A percentile compares a stretch with the other conserved stretches of the same genome.
These are phyloP conservation scores for Myotis pilosus DNA, from an alignment of 2,797 vertebrate genomes.

Conservation along the genomic window DNA sequence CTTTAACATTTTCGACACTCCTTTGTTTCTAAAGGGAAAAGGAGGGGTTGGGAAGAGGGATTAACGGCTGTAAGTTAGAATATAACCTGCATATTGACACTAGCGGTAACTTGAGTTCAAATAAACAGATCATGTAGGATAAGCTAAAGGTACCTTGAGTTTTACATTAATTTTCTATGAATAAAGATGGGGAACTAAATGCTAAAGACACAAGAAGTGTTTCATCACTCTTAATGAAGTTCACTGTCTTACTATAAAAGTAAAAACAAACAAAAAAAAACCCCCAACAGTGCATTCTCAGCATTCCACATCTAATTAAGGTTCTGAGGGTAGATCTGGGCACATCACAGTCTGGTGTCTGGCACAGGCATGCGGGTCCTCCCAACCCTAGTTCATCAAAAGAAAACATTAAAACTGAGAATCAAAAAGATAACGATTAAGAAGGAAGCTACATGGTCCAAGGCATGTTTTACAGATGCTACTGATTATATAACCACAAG, in stretches of 20 bases:
- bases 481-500: slow-evolving; percentile 48
- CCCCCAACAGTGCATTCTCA: slow-evolving; percentile 83
- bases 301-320: slow-evolving; percentile 91
- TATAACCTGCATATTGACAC: background rate
- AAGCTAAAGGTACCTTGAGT: slow-evolving; percentile 44
- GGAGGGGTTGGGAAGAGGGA: slow-evolving; percentile 54
- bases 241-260: slow-evolving; percentile 86
- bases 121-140: background rate
- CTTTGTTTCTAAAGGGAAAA: slow-evolving; percentile 80
- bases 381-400: background rate
- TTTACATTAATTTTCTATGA: slow-evolving; percentile 55
- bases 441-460: slow-evolving; percentile 41
- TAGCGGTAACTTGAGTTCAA: slow-evolving; percentile 30
- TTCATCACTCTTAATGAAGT: slow-evolving; percentile 86
- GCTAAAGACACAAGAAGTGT: slow-evolving; percentile 81
- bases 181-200: slow-evolving; percentile 57
- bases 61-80: background rate
- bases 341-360: slow-evolving; percentile 52
- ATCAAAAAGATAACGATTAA: slow-evolving; percentile 25
- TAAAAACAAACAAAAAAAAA: slow-evolving; percentile 73
- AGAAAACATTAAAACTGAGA: slow-evolving; percentile 36
- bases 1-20: slow-evolving; percentile 93
- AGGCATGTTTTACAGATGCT: slow-evolving; percentile 42
- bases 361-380: slow-evolving; percentile 2
- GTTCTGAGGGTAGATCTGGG: slow-evolving; percentile 84